Conservation (phyloP, 2,113 vertebrate species). For the Anhinga anhinga region DNA sequence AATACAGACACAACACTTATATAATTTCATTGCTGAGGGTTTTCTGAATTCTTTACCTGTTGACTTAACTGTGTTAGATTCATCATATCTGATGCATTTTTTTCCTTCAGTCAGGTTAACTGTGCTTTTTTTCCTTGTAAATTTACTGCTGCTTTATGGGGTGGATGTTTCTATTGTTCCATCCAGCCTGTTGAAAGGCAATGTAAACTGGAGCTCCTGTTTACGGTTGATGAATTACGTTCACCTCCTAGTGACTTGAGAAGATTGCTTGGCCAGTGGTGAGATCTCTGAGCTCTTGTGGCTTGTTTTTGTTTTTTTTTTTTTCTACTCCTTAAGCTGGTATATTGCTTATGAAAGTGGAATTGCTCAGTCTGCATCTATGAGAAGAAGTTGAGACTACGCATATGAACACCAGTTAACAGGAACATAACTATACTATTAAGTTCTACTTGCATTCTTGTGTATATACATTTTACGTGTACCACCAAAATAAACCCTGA, state of each 20-base stretch:
- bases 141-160: background rate
- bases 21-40: constrained; percentile 6
- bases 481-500: background rate
- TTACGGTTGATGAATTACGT: background rate
- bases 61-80: constrained; percentile 43
- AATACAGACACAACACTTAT: background rate
- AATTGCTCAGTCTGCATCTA: background rate
- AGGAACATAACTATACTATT: background rate
- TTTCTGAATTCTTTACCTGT: constrained; percentile 24
- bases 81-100: background rate
- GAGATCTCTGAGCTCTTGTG: background rate
- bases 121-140: background rate
- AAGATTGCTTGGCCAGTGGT: background rate
- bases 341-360: background rate
- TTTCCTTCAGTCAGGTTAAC: background rate
- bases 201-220: background rate
- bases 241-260: background rate
- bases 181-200: background rate
- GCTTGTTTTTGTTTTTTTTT: background rate
- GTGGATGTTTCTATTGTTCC: background rate
- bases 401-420: background rate
- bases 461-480: background rate
- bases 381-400: background rate
- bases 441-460: background rate
- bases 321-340: background rate